A percentile compares a stretch with the other conserved stretches of the same genome.
phyloP scores from a whole-genome alignment of 2,797 vertebrate species.

The Aulostomus chinensis region DNA sequence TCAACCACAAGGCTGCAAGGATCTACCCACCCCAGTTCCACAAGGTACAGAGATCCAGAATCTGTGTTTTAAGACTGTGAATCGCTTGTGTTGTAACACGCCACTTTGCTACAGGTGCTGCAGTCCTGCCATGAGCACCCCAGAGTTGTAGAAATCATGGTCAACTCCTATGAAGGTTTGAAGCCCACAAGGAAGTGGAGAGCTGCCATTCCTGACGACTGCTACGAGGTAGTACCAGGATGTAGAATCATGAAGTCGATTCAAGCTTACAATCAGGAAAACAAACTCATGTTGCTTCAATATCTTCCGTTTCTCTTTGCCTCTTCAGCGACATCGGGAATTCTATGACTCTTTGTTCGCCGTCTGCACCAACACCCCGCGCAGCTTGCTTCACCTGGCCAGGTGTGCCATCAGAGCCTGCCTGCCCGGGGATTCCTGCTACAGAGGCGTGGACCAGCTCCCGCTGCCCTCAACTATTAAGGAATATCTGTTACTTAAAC shows the following conservation, averaged over 20 bases:
- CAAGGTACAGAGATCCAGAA: conserved; percentile 79
- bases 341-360: conserved; percentile 93
- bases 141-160: conserved; percentile 86
- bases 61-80: not conserved
- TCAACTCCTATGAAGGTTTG: conserved; percentile 89
- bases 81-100: not conserved
- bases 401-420: conserved; percentile 83
- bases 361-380: conserved; percentile 86
- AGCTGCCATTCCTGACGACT: conserved; percentile 85
- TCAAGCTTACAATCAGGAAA: too few species aligned
- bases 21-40: conserved; percentile 96
- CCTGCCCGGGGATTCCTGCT: conserved; percentile 76
- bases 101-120: conserved; percentile 83
- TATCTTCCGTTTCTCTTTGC: not conserved
- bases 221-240: conserved; percentile 80
- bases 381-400: conserved; percentile 89
- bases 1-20: conserved; percentile 88
- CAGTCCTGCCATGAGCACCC: conserved; percentile 87
- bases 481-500: conserved; percentile 88
- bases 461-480: conserved; percentile 83
- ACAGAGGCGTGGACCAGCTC: conserved; percentile 77
- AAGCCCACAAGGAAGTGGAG: conserved; percentile 88
- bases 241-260: not conserved
- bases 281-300: not conserved
- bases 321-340: conserved; percentile 79